Evolutionary conservation across 2,888 invertebrate species (phyloP).

Genomic region (Eupithecia tripunctaria): DNA sequence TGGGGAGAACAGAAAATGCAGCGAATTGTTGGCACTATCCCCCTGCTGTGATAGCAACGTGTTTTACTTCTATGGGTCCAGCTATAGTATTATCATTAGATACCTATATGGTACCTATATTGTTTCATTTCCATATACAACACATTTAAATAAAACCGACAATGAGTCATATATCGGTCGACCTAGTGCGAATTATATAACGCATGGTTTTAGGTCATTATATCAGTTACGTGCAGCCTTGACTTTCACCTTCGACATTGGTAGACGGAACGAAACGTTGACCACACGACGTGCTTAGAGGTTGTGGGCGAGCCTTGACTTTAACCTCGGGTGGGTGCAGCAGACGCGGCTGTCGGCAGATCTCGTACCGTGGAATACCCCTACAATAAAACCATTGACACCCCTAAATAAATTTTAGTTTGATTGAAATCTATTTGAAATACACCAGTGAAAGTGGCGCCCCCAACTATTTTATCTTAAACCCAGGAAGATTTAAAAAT

Average conservation of each 20-base stretch:
- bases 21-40: too few species aligned
- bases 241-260: constrained; percentile 71
- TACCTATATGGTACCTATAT: too few species aligned
- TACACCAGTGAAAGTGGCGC: too few species aligned
- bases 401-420: too few species aligned
- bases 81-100: too few species aligned
- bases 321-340: constrained; percentile 41
- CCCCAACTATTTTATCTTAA: too few species aligned
- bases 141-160: neutral
- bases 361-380: constrained; percentile 9
- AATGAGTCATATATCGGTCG: neutral
- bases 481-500: too few species aligned
- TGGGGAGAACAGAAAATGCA: too few species aligned
- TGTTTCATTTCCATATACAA: too few species aligned
- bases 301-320: constrained; percentile 60
- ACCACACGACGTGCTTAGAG: constrained; percentile 55
- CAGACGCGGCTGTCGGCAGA: constrained; percentile 15
- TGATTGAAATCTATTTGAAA: too few species aligned
- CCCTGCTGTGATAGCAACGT: too few species aligned
- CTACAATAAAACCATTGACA: neutral
- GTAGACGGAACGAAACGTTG: constrained; percentile 38
- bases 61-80: too few species aligned
- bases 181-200: constrained; percentile 27
- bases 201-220: constrained; percentile 51
- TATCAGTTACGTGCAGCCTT: constrained; percentile 59